Evolutionary conservation across 2,888 invertebrate species (phyloP).

Genomic region (Halocaridina rubra): DNA sequence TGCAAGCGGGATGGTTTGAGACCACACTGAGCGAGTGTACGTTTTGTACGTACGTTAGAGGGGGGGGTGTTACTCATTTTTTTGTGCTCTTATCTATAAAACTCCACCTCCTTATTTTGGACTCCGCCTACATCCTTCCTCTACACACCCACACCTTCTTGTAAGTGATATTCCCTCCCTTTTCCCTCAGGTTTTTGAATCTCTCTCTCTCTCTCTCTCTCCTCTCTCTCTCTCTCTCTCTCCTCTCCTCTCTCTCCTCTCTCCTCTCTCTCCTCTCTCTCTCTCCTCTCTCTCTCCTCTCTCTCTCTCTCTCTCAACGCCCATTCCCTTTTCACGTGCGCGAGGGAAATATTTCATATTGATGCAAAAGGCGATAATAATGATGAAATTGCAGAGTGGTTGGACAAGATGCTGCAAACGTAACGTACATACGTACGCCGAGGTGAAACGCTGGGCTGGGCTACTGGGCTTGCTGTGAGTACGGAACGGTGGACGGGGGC

Average conservation of each 20-base stretch:
- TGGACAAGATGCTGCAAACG: too few species aligned
- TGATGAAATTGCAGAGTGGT: neutral
- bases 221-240: neutral
- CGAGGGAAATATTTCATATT: neutral
- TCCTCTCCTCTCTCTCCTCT: neutral
- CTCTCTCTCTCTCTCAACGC: neutral
- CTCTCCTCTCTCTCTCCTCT: neutral
- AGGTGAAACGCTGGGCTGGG: neutral
- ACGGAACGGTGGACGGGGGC: slow-evolving; percentile 34
- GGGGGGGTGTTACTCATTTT: too few species aligned
- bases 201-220: neutral
- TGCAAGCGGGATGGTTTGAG: too few species aligned
- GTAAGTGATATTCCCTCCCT: too few species aligned
- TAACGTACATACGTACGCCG: too few species aligned
- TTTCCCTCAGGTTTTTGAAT: neutral
- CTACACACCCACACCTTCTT: too few species aligned
- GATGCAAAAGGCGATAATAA: neutral
- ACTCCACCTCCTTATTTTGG: too few species aligned
- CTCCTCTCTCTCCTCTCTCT: neutral
- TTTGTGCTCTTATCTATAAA: too few species aligned
- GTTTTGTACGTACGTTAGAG: too few species aligned
- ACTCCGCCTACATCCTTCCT: too few species aligned
- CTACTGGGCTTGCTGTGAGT: neutral
- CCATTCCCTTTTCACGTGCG: neutral
- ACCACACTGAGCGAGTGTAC: too few species aligned